Conservation (phyloP, 2,888 invertebrate species). For the Pegoplata infirma region DNA sequence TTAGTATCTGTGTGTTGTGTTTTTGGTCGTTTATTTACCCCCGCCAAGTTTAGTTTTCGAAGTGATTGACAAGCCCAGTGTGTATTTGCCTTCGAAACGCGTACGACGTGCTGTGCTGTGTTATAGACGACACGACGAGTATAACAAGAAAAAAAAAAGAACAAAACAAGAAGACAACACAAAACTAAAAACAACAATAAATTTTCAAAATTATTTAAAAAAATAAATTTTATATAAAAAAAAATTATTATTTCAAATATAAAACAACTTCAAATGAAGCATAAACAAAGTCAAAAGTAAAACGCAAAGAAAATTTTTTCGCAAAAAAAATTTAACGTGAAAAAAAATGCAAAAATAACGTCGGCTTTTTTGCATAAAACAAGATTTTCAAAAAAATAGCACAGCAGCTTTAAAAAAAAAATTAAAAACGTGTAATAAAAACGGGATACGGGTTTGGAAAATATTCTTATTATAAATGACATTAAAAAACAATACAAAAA, state of each 20-base stretch:
- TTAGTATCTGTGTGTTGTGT: constrained; percentile 63
- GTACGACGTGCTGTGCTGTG: constrained; percentile 77
- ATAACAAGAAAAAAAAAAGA: constrained; percentile 62
- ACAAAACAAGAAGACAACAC: constrained; percentile 62
- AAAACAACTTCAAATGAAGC: constrained; percentile 41
- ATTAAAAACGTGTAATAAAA: background rate
- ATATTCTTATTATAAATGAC: background rate
- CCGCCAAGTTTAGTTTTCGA: constrained; percentile 74
- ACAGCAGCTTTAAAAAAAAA: background rate
- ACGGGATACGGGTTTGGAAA: constrained; percentile 3
- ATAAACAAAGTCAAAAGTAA: too few species aligned
- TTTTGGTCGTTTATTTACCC: constrained; percentile 69
- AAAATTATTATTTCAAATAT: constrained; percentile 7
- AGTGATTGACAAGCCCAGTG: constrained; percentile 78
- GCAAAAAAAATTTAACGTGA: background rate
- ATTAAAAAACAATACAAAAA: background rate
- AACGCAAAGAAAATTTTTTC: too few species aligned
- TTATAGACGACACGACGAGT: constrained; percentile 67
- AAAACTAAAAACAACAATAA: constrained; percentile 61
- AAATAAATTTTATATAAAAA: background rate
- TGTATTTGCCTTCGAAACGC: constrained; percentile 79
- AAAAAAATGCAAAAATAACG: constrained; percentile 45
- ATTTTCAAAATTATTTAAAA: constrained; percentile 28
- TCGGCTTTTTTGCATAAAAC: constrained; percentile 45
- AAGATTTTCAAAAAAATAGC: constrained; percentile 22